Base-by-base conservation (phyloP, 2,113 vertebrate genomes). In the Abramis brama region DNA sequence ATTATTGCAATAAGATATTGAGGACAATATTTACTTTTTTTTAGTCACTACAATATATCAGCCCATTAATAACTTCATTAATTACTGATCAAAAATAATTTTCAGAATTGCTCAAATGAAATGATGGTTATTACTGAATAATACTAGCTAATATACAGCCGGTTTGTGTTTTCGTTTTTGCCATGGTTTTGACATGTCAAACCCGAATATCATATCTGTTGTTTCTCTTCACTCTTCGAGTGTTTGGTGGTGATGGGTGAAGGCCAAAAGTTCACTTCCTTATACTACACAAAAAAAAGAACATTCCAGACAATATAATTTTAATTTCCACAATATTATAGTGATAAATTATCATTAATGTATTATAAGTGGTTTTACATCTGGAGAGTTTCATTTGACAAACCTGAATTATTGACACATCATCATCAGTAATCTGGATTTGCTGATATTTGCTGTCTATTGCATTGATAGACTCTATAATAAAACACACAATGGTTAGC, bases 391-490 rank as follows among this genome's bases (percentile, higher is more conserved):
- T 36, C 5, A 11, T 33, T 33, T 78, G 25, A 1, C 45, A 57
- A 52, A 78, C 75, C 75, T 57, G 15, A 33, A 8, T 33, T 57
- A 55, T 57, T 36, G 75, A 36, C 19, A 78, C 50, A 23, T 78
- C 47, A 21, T 55, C 52, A 78, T 78, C 75, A 57, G 50, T 33
- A 78, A 4, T 36, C 75, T 36, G 75, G 4, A 78, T 78, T 33
- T 23, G 17, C 1, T 75, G 39, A 55, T n/a, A 78, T 78, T 33
- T 78, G 9, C 50, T 13, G 1, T 33, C 27, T 57, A 9, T 74
- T 45, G 36, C 36, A 71, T 5, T 23, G 3, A 6, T 43, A 71
- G 70, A 47, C 10, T 45, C 71, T 74, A 9, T 45, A 47, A 75
- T 47, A 47, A 25, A 74, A 25, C 7, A 39, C 8, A 23, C 17